Evolutionary conservation across 2,888 invertebrate species (phyloP).

Genomic region (Raillietiella orientalis): DNA sequence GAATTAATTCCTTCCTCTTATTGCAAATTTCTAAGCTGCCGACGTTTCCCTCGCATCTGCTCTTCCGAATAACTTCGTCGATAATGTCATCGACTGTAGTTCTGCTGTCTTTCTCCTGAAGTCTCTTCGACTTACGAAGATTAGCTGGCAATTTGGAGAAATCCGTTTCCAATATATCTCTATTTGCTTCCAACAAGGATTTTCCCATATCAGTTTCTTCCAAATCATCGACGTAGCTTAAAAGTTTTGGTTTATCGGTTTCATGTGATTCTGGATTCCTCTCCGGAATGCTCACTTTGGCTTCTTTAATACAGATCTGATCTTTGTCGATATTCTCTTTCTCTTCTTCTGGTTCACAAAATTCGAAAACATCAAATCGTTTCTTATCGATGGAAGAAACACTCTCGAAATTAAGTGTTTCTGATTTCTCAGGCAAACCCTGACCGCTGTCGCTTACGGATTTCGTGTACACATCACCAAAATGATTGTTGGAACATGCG

Average conservation of each 20-base stretch:
- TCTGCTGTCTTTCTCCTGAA: slow-evolving; percentile 14
- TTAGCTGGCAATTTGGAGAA: slow-evolving; percentile 5
- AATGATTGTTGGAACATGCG: no score
- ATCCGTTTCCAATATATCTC: no score
- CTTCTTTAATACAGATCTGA: neutral
- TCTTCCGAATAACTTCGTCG: slow-evolving; percentile 51
- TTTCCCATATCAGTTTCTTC: no score
- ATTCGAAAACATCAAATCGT: neutral
- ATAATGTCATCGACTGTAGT: slow-evolving; percentile 57
- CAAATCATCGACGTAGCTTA: no score
- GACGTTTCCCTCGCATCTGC: slow-evolving; percentile 8
- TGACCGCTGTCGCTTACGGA: no score
- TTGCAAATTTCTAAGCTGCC: slow-evolving; percentile 1
- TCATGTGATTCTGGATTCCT: neutral
- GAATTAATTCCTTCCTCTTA: neutral
- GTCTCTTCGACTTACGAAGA: slow-evolving; percentile 12
- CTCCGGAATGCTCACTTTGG: slow-evolving; percentile 1
- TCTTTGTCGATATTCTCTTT: neutral
- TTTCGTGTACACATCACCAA: no score
- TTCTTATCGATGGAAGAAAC: neutral
- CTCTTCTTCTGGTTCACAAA: neutral
- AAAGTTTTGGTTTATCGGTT: neutral
- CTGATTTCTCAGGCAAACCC: no score
- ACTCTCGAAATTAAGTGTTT: neutral
- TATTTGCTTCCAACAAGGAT: no score